Percentiles rank a stretch among this genome's conserved stretches.
Evolutionary conservation across 2,113 vertebrate genomes (phyloP).

Genomic region (Canis aureus): DNA sequence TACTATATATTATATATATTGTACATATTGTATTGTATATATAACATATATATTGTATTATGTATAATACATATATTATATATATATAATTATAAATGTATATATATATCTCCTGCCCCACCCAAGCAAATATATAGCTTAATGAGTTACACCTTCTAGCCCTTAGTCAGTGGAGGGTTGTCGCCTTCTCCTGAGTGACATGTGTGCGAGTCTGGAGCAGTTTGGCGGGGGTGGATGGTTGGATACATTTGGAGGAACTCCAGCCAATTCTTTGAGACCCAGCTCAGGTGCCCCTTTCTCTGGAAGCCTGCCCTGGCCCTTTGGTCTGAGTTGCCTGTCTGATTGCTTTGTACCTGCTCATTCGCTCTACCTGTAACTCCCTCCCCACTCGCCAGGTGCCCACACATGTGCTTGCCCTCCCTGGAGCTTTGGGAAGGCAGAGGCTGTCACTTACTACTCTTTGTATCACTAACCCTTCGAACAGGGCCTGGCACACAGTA

Average conservation of each 20-base stretch:
- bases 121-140: not conserved
- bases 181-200: not conserved
- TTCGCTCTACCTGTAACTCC: not conserved
- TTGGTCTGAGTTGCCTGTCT: not conserved
- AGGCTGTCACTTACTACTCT: not conserved
- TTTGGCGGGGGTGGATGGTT: fast-evolving
- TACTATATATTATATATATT: too few relatives aligned
- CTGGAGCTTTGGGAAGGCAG: too few relatives aligned
- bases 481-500: not conserved
- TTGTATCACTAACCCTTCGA: not conserved
- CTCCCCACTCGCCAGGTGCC: fast-evolving
- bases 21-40: too few relatives aligned
- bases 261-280: not conserved
- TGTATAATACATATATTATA: too few relatives aligned
- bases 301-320: not conserved
- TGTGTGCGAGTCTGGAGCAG: not conserved
- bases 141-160: not conserved
- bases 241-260: too few relatives aligned
- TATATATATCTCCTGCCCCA: too few relatives aligned
- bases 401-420: fast-evolving
- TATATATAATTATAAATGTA: too few relatives aligned
- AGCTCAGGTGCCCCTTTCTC: not conserved
- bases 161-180: not conserved
- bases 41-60: too few relatives aligned
- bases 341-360: not conserved